Percentiles rank a stretch among this genome's conserved stretches.
Conservation (phyloP, 1,140 invertebrate genomes). For the Pogonognathellus flavescens region DNA sequence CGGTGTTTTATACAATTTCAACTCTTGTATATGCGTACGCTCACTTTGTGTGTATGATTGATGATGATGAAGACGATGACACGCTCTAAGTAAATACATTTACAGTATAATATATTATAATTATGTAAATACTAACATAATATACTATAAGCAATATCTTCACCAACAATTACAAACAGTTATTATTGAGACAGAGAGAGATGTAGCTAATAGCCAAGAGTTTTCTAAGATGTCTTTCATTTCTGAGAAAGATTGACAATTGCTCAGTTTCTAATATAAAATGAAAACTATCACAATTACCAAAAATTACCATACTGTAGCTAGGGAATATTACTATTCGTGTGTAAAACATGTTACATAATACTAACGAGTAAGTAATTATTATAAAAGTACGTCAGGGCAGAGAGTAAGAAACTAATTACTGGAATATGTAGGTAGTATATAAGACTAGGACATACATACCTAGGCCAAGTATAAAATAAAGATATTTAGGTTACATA, state of each 20-base stretch:
- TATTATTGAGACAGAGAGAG: neutral
- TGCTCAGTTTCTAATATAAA: constrained; percentile 32
- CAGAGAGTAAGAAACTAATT: neutral
- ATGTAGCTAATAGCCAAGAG: constrained; percentile 2
- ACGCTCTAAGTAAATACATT: neutral
- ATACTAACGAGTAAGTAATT: neutral
- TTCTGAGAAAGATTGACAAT: constrained; percentile 49
- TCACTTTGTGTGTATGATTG: constrained; percentile 26
- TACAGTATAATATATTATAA: neutral
- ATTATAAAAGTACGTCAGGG: neutral
- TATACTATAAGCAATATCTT: constrained; percentile 9
- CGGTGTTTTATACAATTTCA: neutral
- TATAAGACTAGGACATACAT: too few species aligned
- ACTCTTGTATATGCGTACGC: neutral
- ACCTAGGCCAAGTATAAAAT: too few species aligned
- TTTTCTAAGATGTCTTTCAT: constrained; percentile 49
- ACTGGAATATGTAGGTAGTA: neutral
- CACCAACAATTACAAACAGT: neutral
- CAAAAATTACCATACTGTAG: neutral
- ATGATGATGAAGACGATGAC: neutral
- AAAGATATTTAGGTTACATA: neutral
- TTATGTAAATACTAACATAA: too few species aligned
- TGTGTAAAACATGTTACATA: neutral
- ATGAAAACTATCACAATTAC: constrained; percentile 28
- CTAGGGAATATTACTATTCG: neutral